Evolutionary conservation across 1,140 invertebrate species (phyloP), one percentile per base, ranked within the genome.

Genomic region (Chelonus insularis): DNA sequence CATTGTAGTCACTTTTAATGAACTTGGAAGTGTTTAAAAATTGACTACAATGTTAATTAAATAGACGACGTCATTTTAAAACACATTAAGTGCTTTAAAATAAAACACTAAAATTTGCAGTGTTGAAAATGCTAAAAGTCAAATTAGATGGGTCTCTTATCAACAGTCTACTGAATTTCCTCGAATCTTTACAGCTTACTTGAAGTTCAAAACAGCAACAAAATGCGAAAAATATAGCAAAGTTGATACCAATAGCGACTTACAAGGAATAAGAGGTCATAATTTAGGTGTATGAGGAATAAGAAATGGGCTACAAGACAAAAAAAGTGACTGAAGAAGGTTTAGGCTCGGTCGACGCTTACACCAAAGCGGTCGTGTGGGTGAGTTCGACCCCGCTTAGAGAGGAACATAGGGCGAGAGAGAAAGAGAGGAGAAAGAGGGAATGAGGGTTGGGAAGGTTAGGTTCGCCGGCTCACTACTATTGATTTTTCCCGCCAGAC

Each of bases 401-500:
- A 45, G 50, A 54, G 57, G 50, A 58, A 58, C 57, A 50, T 43
- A 14, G 14, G 23, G 51, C 25, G 18, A 4, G 43, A 32, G 39
- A 23, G 36, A 25, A 29, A 23, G 16, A 25, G 43, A 62, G 41
- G 47, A 51, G 57, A 55, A 20, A 51, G 39, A 61, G 56, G 11
- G 41, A 59, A 48, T n/a, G 41, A 59, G 57, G 66, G 63, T 73
- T 72, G 70, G 72, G 70, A 70, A 72, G 75, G 76, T 76, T 79
- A 72, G 75, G 76, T 80, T 79, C 72, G 76, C 72, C 76, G 74
- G 76, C 76, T 79, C 77, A 74, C 73, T 68, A 75, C 75, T 81
- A 81, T 80, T 80, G 78, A 81, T 81, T 81, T 81, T 81, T 81
- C 75, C 75, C 73, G 75, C 74, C 75, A 80, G 72, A 78, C 77